A percentile compares a stretch with the other conserved stretches of the same genome.
Evolutionary conservation across 92 coral and sea anemone genomes (phyloP).

Genomic region (Nematostella vectensis): DNA sequence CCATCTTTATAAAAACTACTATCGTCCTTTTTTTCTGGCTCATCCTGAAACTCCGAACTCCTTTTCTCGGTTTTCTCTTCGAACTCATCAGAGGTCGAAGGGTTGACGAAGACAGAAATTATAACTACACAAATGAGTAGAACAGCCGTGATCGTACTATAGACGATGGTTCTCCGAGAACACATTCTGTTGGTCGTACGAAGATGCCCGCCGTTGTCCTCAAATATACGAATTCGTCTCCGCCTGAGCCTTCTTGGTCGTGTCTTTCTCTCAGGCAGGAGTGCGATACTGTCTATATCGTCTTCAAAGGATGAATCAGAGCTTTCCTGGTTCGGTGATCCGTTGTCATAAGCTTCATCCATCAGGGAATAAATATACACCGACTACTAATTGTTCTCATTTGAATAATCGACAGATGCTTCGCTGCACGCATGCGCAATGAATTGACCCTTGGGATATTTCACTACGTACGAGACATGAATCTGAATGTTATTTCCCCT

Average conservation of each 20-base stretch:
- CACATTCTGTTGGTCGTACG: slow-evolving; percentile 39
- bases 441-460: too few species aligned
- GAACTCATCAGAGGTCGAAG: slow-evolving; percentile 60
- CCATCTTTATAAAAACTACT: slow-evolving; percentile 28
- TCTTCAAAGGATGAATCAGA: slow-evolving; percentile 54
- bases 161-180: slow-evolving; percentile 52
- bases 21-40: slow-evolving; percentile 5
- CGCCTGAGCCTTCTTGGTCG: slow-evolving; percentile 29
- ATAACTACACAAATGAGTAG: slow-evolving; percentile 51
- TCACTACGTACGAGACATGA: too few species aligned
- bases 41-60: slow-evolving; percentile 38
- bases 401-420: slow-evolving; percentile 7
- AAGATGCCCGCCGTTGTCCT: slow-evolving; percentile 13
- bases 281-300: slow-evolving; percentile 60
- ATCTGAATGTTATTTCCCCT: too few species aligned
- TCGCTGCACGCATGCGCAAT: slow-evolving; percentile 2
- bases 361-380: slow-evolving; percentile 9
- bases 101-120: slow-evolving; percentile 59
- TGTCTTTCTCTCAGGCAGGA: slow-evolving; percentile 58
- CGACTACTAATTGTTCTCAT: slow-evolving; percentile 18
- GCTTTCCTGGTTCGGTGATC: slow-evolving; percentile 41
- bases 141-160: slow-evolving; percentile 42
- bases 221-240: slow-evolving; percentile 30
- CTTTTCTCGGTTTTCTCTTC: slow-evolving; percentile 25
- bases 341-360: slow-evolving; percentile 29